phyloP scores from a whole-genome alignment of 2,113 vertebrate genomes.

The Xenopus tropicalis region UCB_Xtro_10.0 CM004445.2:120582501-120583000 shows the following conservation, averaged over 20 bases:
- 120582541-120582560: constrained; percentile 12
- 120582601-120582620: constrained; percentile 33
- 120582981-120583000: too few species aligned
- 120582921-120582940: not conserved
- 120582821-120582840: constrained; percentile 13
- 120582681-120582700: constrained; percentile 40
- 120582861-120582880: constrained; percentile 14
- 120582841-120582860: not conserved
- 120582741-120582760: constrained; percentile 40
- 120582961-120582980: too few species aligned
- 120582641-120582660: constrained; percentile 31
- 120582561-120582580: constrained; percentile 18
- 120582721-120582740: constrained; percentile 41
- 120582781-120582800: constrained; percentile 33
- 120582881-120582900: not conserved
- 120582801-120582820: constrained; percentile 41
- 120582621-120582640: constrained; percentile 37
- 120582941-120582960: too few species aligned
- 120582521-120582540: not conserved
- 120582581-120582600: constrained; percentile 33
- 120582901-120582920: not conserved
- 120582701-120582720: constrained; percentile 40
- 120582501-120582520: too few species aligned
- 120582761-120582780: constrained; percentile 33
- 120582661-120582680: constrained; percentile 29